Evolutionary conservation across 2,888 invertebrate species (phyloP).

Genomic region (Frankliniella intonsa): DNA sequence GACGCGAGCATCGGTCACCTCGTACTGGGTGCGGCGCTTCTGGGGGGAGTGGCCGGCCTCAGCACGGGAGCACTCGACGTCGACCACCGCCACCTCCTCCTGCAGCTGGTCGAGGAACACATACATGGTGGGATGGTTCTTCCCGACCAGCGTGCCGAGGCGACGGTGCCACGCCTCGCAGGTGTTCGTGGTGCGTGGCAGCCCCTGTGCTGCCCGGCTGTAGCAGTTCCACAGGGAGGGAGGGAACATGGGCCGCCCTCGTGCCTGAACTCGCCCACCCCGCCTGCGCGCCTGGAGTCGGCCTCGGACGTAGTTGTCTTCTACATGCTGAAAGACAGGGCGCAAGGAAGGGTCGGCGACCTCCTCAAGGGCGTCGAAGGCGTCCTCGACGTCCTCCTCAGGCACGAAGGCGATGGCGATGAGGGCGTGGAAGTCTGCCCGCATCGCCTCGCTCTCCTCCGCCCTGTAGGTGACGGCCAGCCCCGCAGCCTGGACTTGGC

Average conservation of each 20-base stretch:
- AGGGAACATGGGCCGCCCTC: neutral
- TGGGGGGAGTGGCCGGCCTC: neutral
- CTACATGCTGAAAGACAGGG: neutral
- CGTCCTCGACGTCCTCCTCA: constrained; percentile 16
- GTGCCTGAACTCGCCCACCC: neutral
- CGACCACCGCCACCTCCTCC: neutral
- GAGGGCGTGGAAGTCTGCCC: constrained; percentile 12
- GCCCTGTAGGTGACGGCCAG: neutral
- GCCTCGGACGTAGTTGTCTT: constrained; percentile 4
- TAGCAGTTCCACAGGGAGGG: constrained; percentile 19
- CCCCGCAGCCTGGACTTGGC: constrained; percentile 5
- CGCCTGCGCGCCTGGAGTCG: neutral
- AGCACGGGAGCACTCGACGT: neutral
- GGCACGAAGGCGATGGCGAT: constrained; percentile 19
- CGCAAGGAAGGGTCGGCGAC: neutral
- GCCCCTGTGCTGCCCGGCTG: neutral
- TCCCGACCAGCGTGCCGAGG: constrained; percentile 3
- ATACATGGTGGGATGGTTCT: neutral
- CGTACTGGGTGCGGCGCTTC: neutral
- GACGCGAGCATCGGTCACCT: neutral
- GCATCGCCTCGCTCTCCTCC: constrained; percentile 6
- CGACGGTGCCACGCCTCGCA: constrained; percentile 28
- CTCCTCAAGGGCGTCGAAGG: neutral
- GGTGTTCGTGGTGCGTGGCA: constrained; percentile 14
- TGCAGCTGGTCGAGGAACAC: neutral